phyloP scores from a whole-genome alignment of 2,888 invertebrate species.

The Endomychus coccineus region DNA sequence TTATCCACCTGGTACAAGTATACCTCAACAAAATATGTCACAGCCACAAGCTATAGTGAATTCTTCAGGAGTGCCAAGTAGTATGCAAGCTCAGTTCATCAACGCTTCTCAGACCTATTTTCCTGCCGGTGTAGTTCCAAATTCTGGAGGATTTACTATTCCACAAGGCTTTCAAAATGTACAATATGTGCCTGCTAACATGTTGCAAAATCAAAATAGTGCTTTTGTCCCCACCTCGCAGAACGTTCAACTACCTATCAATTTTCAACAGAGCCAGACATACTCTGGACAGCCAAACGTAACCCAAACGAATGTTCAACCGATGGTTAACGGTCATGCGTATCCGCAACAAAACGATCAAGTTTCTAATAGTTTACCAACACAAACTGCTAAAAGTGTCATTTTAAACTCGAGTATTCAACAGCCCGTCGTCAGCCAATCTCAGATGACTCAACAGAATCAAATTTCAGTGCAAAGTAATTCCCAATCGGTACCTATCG shows the following conservation, averaged over 20 bases:
- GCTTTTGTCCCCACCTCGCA: slow-evolving; percentile 42
- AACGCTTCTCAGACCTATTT: slow-evolving; percentile 36
- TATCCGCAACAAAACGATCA: slow-evolving; percentile 28
- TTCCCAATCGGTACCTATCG: slow-evolving; percentile 17
- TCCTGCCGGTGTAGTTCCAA: slow-evolving; percentile 30
- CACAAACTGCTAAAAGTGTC: slow-evolving; percentile 37
- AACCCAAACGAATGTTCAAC: slow-evolving; percentile 31
- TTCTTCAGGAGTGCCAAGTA: slow-evolving; percentile 28
- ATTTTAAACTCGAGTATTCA: slow-evolving; percentile 29
- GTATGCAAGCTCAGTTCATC: slow-evolving; percentile 37
- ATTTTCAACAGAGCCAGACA: slow-evolving; percentile 41
- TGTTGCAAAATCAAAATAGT: slow-evolving; percentile 38
- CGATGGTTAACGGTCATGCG: slow-evolving; percentile 40
- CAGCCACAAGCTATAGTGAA: slow-evolving; percentile 29
- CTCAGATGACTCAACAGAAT: slow-evolving; percentile 29
- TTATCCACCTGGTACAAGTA: slow-evolving; percentile 39
- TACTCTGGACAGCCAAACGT: slow-evolving; percentile 36
- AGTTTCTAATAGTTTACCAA: slow-evolving; percentile 33
- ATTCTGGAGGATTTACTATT: slow-evolving; percentile 29
- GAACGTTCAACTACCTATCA: slow-evolving; percentile 32
- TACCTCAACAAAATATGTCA: slow-evolving; percentile 36
- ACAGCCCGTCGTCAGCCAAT: slow-evolving; percentile 23
- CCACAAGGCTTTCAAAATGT: slow-evolving; percentile 36
- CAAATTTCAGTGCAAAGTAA: slow-evolving; percentile 22
- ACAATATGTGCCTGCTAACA: slow-evolving; percentile 39